These are phyloP conservation scores for Cheilosia variabilis DNA, from an alignment of 2,888 invertebrate genomes.

Conservation along the genomic window DNA sequence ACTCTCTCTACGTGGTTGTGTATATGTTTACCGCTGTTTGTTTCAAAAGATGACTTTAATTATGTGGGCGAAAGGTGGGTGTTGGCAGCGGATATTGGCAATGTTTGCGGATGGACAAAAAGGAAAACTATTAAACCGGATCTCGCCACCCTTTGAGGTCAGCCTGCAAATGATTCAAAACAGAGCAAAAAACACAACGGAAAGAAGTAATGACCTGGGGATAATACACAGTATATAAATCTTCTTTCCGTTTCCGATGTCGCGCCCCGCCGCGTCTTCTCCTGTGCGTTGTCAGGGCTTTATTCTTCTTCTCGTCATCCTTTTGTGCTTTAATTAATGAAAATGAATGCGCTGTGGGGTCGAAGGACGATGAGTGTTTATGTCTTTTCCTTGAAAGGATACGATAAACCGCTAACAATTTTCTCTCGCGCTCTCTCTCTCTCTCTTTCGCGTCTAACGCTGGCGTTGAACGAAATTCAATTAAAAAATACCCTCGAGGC, in stretches of 20 bases:
- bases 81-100: slow-evolving; percentile 61
- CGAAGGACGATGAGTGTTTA: slow-evolving; percentile 67
- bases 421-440: background rate
- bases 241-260: background rate
- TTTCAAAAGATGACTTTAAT: slow-evolving; percentile 61
- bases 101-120: slow-evolving; percentile 55
- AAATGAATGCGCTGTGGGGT: slow-evolving; percentile 43
- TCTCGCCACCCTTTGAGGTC: slow-evolving; percentile 44
- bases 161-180: slow-evolving; percentile 30
- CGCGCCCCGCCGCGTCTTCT: background rate
- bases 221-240: slow-evolving; percentile 61
- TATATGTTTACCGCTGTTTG: slow-evolving; percentile 29
- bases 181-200: background rate
- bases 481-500: slow-evolving; percentile 62
- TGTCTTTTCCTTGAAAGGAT: slow-evolving; percentile 69
- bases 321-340: slow-evolving; percentile 69
- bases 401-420: slow-evolving; percentile 16
- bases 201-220: slow-evolving; percentile 60
- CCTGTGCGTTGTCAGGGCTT: background rate
- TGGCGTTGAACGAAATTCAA: slow-evolving; percentile 63
- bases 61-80: slow-evolving; percentile 41
- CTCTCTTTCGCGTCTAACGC: background rate
- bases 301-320: slow-evolving; percentile 41
- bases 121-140: slow-evolving; percentile 69
- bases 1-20: slow-evolving; percentile 50